Base-by-base conservation (phyloP, 1,140 invertebrate genomes). In the Brachionus plicatilis region DNA sequence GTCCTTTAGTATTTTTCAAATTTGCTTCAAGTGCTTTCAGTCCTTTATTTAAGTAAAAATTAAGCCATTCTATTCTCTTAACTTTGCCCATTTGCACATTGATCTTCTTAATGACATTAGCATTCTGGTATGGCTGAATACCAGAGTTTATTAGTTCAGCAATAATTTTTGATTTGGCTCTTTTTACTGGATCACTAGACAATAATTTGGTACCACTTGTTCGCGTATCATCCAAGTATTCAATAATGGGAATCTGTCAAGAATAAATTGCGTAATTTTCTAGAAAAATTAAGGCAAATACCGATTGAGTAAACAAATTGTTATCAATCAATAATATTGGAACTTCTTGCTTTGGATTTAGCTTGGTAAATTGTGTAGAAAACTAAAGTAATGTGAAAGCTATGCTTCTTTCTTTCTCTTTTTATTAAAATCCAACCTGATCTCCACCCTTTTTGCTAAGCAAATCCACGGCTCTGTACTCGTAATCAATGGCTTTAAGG, bases 101-200 rank as follows among this genome's bases (percentile, higher is more conserved):
- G 17, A 80, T 80, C 12, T 50, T 83, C 29, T 87, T 86, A 4
- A 89, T 82, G 8, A 97, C 94, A 85, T 92, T 92, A 43, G 97
- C 90, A 90, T 99, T 99, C 89, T 99, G 96, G 41, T 99, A 90
- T 0, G 97, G 97, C 90, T 98, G 96, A 87, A 97, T 97, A 60
- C 95, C 96, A 70, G 94, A 94, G 56, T 93, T 93, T 86, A 98
- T 96, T 0, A 95, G 91, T 90, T 95, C 93, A 84, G 92, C 93
- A 86, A 94, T 92, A 87, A 93, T 92, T 86, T 93, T 90, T 4
- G 92, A 91, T 92, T 87, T 80, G 87, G 11, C n/a, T 84, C 95
- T 91, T 88, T 94, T 93, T 56, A 94, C 92, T 72, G 94, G 92
- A 90, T 96, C 95, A 87, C 93, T 93, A 27, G 96, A 94, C 89